Conservation (phyloP, 2,888 invertebrate genomes). For the Yponomeuta sedellus region DNA sequence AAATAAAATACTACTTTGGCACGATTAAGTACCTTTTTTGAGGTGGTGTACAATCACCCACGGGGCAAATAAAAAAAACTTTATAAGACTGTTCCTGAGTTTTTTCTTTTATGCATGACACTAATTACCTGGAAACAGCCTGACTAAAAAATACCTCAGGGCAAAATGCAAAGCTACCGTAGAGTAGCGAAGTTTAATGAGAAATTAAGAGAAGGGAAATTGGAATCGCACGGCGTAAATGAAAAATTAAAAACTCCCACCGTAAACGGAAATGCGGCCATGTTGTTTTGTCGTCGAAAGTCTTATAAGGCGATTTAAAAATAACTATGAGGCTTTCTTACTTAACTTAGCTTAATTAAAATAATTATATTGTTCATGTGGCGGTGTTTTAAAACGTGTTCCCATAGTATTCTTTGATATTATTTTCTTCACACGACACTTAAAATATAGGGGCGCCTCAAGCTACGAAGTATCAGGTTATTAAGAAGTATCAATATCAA, state of each 20-base stretch:
- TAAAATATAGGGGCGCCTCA: slow-evolving; percentile 12
- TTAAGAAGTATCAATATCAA: neutral
- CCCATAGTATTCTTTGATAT: neutral
- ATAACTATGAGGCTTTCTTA: too few relatives aligned
- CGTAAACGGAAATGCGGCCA: slow-evolving; percentile 61
- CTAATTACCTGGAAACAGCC: slow-evolving; percentile 10
- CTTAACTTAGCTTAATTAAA: neutral
- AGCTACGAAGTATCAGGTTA: neutral
- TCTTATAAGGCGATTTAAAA: slow-evolving; percentile 53
- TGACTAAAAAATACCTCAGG: slow-evolving; percentile 27
- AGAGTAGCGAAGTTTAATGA: slow-evolving; percentile 56
- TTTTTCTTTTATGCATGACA: neutral
- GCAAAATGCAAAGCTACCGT: slow-evolving; percentile 33
- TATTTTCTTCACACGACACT: neutral
- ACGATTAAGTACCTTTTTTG: too few relatives aligned
- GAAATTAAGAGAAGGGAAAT: slow-evolving; percentile 59
- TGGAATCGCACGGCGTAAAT: slow-evolving; percentile 58
- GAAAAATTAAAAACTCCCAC: slow-evolving; percentile 62
- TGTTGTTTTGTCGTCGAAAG: slow-evolving; percentile 41
- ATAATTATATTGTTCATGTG: neutral
- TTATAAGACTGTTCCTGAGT: too few relatives aligned
- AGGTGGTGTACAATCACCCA: too few relatives aligned
- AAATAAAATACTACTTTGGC: too few relatives aligned
- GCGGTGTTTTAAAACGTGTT: too few relatives aligned
- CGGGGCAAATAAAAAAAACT: too few relatives aligned